Evolutionary conservation across 2,113 vertebrate genomes (phyloP).

Genomic region (Raja brachyura): DNA sequence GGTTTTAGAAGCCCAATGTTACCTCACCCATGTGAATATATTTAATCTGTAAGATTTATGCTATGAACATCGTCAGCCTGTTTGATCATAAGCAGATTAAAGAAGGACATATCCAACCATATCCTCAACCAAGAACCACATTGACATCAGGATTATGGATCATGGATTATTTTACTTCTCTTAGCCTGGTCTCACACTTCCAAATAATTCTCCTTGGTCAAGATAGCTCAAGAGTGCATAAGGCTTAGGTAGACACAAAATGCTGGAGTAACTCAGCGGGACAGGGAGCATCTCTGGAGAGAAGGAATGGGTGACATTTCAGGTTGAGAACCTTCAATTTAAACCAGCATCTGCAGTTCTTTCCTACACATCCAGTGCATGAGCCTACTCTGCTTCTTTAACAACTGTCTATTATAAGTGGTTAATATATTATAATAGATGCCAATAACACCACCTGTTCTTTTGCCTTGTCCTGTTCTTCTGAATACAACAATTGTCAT

Average conservation of each 20-base stretch:
- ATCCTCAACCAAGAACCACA: not conserved
- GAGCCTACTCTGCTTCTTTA: not conserved
- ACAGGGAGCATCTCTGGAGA: too few relatives aligned
- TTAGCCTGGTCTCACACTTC: not conserved
- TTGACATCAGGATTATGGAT: not conserved
- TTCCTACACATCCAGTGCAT: not conserved
- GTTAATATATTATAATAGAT: not conserved
- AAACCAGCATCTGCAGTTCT: too few relatives aligned
- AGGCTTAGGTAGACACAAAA: too few relatives aligned
- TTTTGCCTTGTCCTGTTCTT: not conserved
- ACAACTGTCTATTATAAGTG: not conserved
- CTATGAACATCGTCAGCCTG: not conserved
- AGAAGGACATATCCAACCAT: not conserved
- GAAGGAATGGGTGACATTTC: too few relatives aligned
- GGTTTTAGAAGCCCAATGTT: not conserved
- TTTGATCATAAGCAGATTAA: not conserved
- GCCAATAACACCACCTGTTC: not conserved
- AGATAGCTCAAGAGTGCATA: not conserved
- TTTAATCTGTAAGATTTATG: not conserved
- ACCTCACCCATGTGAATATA: not conserved
- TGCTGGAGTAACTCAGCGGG: too few relatives aligned
- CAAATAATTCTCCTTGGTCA: not conserved
- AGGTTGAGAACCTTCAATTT: too few relatives aligned
- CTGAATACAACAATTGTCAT: not conserved
- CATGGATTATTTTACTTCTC: not conserved